Evolutionary conservation across 2,113 vertebrate genomes (phyloP).

Genomic region (Erinaceus europaeus): DNA sequence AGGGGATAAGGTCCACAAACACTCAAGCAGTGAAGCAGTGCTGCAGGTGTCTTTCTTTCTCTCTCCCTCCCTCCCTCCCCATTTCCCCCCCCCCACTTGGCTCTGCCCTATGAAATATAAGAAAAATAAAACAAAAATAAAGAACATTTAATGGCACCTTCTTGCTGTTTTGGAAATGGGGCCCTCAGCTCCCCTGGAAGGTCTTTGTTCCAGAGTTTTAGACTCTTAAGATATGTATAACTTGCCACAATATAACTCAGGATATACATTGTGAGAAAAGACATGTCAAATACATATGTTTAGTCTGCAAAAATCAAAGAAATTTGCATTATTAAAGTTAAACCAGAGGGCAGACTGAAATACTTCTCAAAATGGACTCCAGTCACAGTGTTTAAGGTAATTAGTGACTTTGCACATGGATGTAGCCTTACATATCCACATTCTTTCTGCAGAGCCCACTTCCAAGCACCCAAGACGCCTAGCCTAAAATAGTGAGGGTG

Average conservation of each 20-base stretch:
- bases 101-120: no score
- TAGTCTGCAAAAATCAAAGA: constrained; percentile 25
- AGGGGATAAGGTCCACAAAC: no score
- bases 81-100: no score
- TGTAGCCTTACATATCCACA: not conserved
- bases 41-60: no score
- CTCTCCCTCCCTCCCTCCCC: no score
- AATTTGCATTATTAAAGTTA: not conserved
- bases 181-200: not conserved
- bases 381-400: not conserved
- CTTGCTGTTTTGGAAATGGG: not conserved
- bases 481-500: not conserved
- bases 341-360: not conserved
- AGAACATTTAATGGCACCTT: not conserved
- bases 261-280: not conserved
- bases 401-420: not conserved
- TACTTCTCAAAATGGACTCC: not conserved
- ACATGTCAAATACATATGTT: not conserved
- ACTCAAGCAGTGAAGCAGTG: no score
- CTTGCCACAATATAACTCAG: not conserved
- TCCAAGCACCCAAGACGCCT: not conserved
- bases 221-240: not conserved
- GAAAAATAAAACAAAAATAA: no score
- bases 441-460: not conserved
- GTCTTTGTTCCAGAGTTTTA: not conserved